These are phyloP conservation scores for Rhinella marina DNA, from an alignment of 2,797 vertebrate species.

Conservation along the genomic window DNA sequence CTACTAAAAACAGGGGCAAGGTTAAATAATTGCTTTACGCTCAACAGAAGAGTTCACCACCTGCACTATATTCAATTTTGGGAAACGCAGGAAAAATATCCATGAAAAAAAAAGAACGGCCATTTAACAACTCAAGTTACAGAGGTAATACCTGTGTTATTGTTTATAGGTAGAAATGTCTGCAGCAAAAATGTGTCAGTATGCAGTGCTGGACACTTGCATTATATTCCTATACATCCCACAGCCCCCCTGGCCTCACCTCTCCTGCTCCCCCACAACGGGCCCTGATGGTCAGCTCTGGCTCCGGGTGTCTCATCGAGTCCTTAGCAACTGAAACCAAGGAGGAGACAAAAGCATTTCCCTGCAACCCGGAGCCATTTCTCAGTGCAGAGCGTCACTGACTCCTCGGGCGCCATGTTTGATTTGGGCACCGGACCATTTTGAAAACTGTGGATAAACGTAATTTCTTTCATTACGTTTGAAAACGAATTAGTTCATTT, in stretches of 20 bases:
- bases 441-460: not conserved
- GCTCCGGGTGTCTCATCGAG: slow-evolving; percentile 22
- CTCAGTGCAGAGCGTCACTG: too few relatives aligned
- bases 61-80: too few relatives aligned
- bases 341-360: slow-evolving; percentile 17
- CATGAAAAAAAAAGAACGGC: not conserved
- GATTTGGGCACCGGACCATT: not conserved
- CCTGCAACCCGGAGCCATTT: slow-evolving; percentile 35
- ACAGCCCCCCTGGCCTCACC: not conserved
- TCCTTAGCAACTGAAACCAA: slow-evolving; percentile 59
- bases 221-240: not conserved
- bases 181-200: not conserved
- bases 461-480: too few relatives aligned
- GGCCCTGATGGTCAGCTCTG: not conserved
- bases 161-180: not conserved
- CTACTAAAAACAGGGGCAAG: too few relatives aligned
- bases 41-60: too few relatives aligned
- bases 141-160: not conserved
- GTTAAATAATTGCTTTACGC: too few relatives aligned
- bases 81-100: too few relatives aligned
- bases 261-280: not conserved
- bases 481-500: not conserved
- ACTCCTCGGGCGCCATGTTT: slow-evolving; percentile 27
- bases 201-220: not conserved
- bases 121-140: not conserved